phyloP scores from a whole-genome alignment of 2,797 vertebrate genomes.

The Hoplostethus mediterraneus region DNA sequence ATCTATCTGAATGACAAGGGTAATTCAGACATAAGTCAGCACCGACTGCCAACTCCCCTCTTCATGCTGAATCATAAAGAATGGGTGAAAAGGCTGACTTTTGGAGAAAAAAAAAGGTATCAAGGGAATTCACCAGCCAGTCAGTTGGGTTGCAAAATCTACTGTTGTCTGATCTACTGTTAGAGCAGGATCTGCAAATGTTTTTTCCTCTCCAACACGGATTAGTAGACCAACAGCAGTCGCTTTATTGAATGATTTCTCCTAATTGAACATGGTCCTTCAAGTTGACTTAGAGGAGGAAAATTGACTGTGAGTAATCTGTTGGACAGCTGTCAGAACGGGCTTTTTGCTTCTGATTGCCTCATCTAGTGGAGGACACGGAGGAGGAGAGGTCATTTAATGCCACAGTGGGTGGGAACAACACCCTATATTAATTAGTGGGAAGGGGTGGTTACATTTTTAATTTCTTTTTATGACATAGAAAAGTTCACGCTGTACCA shows the following conservation, averaged over 20 bases:
- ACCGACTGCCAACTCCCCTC: conserved; percentile 8
- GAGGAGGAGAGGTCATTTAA: conserved; percentile 1
- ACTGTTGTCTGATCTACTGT: conserved; percentile 6
- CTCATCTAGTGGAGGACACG: neutral
- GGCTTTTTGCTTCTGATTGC: neutral
- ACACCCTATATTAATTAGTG: conserved; percentile 32
- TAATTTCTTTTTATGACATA: conserved; percentile 35
- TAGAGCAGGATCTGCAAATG: neutral
- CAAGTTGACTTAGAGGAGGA: neutral
- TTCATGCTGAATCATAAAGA: conserved; percentile 17
- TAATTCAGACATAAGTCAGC: conserved; percentile 20
- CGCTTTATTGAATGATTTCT: conserved; percentile 23
- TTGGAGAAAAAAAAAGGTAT: neutral
- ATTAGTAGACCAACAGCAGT: conserved; percentile 9
- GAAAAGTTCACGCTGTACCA: conserved; percentile 27
- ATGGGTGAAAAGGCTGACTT: conserved; percentile 16
- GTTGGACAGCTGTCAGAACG: conserved; percentile 28
- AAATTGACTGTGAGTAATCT: conserved; percentile 12
- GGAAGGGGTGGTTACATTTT: conserved; percentile 44
- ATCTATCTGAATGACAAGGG: conserved; percentile 21
- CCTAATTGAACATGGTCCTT: neutral
- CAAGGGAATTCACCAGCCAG: neutral
- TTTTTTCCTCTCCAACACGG: neutral
- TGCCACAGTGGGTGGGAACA: conserved; percentile 15
- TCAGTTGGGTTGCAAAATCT: conserved; percentile 8